Base-by-base conservation (phyloP, 2,888 invertebrate species). In the Alcis repandata region DNA sequence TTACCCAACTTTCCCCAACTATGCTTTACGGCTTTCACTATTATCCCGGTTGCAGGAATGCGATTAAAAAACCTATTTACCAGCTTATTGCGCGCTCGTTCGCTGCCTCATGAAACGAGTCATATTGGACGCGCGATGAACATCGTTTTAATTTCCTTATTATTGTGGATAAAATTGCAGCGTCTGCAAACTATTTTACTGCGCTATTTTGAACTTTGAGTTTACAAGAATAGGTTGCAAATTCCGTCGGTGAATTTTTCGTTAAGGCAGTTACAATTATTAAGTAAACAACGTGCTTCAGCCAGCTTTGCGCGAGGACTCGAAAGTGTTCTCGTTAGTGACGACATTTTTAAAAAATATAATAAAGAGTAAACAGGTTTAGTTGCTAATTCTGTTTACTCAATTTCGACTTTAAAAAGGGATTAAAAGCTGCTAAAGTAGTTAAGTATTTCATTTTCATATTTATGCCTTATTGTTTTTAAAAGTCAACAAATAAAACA, bases 61-160 rank as follows among this genome's bases (percentile, higher is more conserved):
- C 62, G 36, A 59, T 67, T 67, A 65, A 46, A 67, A 67, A 62
- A 43, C 54, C 67, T 62, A 62, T 67, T 59, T 56, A 46, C 13
- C 62, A 59, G 53, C 61, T 36, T 67, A 67, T 59, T 62, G 62
- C 61, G 53, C 58, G 61, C 65, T 57, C 53, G 52, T 58, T 56
- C 38, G 17, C 17, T 10, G 56, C 52, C 41, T 36, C 58, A 36
- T 33, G 51, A 53, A 45, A 62, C 61, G 61, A 52, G 61, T 59
- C 69, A 62, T 62, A 62, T 51, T 54, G 53, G 60, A 33, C 69
- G 61, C 48, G 66, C 60, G 63, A 67, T 57, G 63, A 58, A 51
- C 63, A 67, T 38, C 68, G 48, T 58, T 66, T 63, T 69, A 65
- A 71, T 68, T 71, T 71, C 64, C 71, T 68, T 71, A 71, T 69